A percentile compares a stretch with the other conserved stretches of the same genome.
Conservation (phyloP, 2,113 vertebrate species). For the Rhea pennata region DNA sequence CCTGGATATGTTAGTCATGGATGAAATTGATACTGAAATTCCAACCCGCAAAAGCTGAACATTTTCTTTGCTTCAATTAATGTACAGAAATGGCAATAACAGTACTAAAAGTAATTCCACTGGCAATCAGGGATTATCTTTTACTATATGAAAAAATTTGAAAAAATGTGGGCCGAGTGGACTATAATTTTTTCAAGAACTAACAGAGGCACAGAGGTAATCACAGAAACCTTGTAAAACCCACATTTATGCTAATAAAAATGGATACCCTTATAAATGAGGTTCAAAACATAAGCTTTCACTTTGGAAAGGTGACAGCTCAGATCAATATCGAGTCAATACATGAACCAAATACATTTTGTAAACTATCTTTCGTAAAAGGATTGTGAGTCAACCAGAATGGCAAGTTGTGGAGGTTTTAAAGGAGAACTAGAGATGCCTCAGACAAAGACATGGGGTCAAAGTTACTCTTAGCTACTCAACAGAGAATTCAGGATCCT, state of each 20-base stretch:
- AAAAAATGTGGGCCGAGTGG: not conserved
- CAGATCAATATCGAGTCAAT: conserved; percentile 20
- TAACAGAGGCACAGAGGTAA: not conserved
- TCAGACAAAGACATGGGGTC: not conserved
- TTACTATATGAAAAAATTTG: not conserved
- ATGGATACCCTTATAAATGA: conserved; percentile 11
- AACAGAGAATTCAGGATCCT: not conserved
- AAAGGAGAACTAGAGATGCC: not conserved
- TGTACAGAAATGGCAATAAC: not conserved
- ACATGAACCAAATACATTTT: not conserved
- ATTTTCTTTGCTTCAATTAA: conserved; percentile 10
- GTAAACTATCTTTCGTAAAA: not conserved
- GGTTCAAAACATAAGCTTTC: not conserved
- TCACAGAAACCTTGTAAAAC: not conserved
- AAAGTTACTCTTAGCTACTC: not conserved
- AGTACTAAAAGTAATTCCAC: not conserved
- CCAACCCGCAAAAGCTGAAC: not conserved
- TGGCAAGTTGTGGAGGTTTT: not conserved
- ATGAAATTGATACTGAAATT: not conserved
- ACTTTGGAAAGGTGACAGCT: not conserved
- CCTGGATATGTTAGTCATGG: not conserved
- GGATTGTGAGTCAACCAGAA: not conserved
- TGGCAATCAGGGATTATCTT: not conserved
- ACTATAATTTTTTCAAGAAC: not conserved
- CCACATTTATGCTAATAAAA: not conserved